Percentiles rank a stretch among this genome's conserved stretches.
phyloP scores from a whole-genome alignment of 1,140 invertebrate genomes.

The Stenopsyche tienmushanensis region DNA sequence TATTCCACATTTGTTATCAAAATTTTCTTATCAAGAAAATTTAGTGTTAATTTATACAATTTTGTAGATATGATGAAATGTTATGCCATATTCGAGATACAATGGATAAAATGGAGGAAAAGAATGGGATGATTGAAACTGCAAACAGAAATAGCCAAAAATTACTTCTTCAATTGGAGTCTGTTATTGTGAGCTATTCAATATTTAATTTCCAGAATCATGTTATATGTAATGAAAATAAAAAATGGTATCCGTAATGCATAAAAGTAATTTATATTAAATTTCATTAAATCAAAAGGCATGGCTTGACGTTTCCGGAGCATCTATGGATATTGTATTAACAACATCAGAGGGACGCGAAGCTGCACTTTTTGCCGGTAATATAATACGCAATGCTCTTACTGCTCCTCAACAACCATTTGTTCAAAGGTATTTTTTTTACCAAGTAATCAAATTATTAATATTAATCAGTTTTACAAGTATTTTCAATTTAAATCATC shows the following conservation, averaged over 20 bases:
- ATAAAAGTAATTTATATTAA: neutral
- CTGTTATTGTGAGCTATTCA: slow-evolving; percentile 69
- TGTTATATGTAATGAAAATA: neutral
- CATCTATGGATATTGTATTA: slow-evolving; percentile 49
- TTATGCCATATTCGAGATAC: slow-evolving; percentile 79
- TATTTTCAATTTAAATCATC: slow-evolving; percentile 47
- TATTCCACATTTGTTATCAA: neutral
- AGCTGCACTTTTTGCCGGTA: slow-evolving; percentile 77
- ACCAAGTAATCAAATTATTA: slow-evolving; percentile 4
- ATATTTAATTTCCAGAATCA: slow-evolving; percentile 38
- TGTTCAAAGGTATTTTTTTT: slow-evolving; percentile 27
- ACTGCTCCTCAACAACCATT: slow-evolving; percentile 54
- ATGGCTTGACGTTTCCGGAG: slow-evolving; percentile 67
- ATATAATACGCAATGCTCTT: slow-evolving; percentile 76
- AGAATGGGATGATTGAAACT: slow-evolving; percentile 85
- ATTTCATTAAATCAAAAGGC: slow-evolving; percentile 49
- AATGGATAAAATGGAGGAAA: slow-evolving; percentile 89
- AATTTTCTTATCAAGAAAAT: neutral
- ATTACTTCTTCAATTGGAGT: slow-evolving; percentile 76
- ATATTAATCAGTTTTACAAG: neutral
- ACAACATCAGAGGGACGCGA: slow-evolving; percentile 71
- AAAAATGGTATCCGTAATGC: neutral
- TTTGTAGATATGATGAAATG: slow-evolving; percentile 70
- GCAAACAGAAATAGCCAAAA: slow-evolving; percentile 82
- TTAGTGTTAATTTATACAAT: neutral